Conservation (phyloP, 2,888 invertebrate species). For the Nyleta sp. region DNA sequence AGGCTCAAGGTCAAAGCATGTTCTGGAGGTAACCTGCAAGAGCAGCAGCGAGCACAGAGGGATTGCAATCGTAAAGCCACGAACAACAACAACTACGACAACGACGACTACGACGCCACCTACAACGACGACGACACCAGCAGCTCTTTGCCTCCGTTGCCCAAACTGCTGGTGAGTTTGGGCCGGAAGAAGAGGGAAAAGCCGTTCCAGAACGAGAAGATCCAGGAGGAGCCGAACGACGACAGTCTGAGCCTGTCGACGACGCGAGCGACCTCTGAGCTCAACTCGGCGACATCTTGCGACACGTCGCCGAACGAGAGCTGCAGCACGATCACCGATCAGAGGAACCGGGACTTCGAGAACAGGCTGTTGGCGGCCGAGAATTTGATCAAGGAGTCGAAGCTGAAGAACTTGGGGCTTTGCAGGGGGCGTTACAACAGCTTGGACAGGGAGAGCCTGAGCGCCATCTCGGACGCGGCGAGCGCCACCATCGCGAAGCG, state of each 20-base stretch:
- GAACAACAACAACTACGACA: constrained; percentile 45
- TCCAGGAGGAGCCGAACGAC: constrained; percentile 77
- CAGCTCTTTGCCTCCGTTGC: constrained; percentile 68
- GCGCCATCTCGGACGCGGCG: constrained; percentile 71
- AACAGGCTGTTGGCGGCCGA: constrained; percentile 77
- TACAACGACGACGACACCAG: constrained; percentile 65
- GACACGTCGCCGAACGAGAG: constrained; percentile 77
- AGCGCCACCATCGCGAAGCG: constrained; percentile 69
- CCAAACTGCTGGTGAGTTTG: constrained; percentile 72
- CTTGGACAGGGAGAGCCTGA: constrained; percentile 74
- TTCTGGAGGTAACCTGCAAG: constrained; percentile 57
- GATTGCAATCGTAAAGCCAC: constrained; percentile 65
- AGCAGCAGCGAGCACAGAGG: constrained; percentile 49
- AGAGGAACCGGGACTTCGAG: constrained; percentile 73
- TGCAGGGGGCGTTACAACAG: constrained; percentile 74
- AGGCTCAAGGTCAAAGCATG: constrained; percentile 65
- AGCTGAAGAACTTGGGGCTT: constrained; percentile 73
- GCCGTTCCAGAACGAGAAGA: constrained; percentile 74
- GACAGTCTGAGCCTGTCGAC: constrained; percentile 64
- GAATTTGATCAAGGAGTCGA: constrained; percentile 79
- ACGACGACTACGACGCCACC: constrained; percentile 39
- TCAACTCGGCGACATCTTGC: constrained; percentile 67
- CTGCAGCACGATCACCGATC: constrained; percentile 72
- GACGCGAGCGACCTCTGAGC: constrained; percentile 66
- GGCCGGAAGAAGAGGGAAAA: constrained; percentile 74